Base-by-base conservation (phyloP, 1,140 invertebrate genomes). In the Trypoxylus dichotomus region DNA sequence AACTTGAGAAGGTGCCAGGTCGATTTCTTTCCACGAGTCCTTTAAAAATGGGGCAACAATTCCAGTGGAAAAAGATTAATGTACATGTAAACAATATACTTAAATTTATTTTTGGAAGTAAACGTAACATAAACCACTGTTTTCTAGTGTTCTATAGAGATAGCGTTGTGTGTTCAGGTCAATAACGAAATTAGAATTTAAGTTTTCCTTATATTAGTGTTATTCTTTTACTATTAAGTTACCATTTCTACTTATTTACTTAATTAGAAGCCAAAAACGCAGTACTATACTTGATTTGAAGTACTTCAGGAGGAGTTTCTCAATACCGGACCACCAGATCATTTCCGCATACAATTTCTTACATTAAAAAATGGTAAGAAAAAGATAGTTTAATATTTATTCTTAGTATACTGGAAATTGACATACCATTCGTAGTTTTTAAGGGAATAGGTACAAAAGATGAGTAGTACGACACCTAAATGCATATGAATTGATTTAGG, bases 1-100 rank as follows among this genome's bases (percentile, higher is more conserved):
- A 8, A 24, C 24, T 68, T 68, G 24, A 24, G 27, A 24, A 10
- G 27, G 27, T 68, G 24, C 27, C 60, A 68, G 24, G 60, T 68
- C 24, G 27, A 77, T 72, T 78, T 78, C 25, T 41, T 74, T 80
- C 79, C 79, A 80, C 79, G 60, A 76, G 78, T 80, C 79, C 77
- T 80, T 79, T 74, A 73, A 79, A 29, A 78, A 77, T 60, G 79
- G 80, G 77, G 77, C 77, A 78, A 81, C 74, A 78, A 79, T 80
- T 80, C 79, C 79, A 80, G 79, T 81, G 80, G 80, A 80, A 75
- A n/a, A 78, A 75, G 73, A 74, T 71, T 76, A 54, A 3, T 54
- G 19, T 54, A 68, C 11, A 68, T 29, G 60, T 68, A 68, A 68
- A 68, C 27, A 68, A 68, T 8, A 68, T 27, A 68, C 60, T 29